Evolutionary conservation across 2,113 vertebrate genomes (phyloP), one percentile per base, ranked within the genome.

Genomic region (Tyrannus savana): DNA sequence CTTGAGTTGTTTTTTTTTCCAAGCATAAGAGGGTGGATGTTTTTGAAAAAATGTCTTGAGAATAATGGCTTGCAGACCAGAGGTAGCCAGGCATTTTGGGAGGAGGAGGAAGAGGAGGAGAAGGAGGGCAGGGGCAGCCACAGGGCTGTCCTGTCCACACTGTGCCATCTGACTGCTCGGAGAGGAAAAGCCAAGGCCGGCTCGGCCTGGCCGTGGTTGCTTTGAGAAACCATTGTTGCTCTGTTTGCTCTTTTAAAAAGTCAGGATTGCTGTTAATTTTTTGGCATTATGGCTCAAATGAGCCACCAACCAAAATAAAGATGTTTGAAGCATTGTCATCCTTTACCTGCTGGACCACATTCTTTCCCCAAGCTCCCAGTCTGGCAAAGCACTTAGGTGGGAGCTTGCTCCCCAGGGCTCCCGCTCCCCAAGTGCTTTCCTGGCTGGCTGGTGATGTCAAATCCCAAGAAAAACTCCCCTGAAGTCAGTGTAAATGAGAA

Each of bases 251-350:
- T 31, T 86, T 25, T 7, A 8, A 87, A 30, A 35, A 22, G 49
- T 85, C 75, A 55, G 66, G 28, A 71, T 37, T 1, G 3, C 63
- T 42, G 58, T 74, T 60, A 1, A 14, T 72, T 84, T 84, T 71
- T 49, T 0, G 1, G 41, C 46, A 7, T 83, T 73, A 25, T 0
- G 25, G 79, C 79, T 89, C 72, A 8, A 55, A 39, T 6, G 71
- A 90, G 68, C 87, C 90, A 35, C 3, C 1, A 96, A 95, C 92
- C 95, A 96, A 97, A 96, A 88, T 4, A 52, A 72, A 75, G 75
- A 39, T 19, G 31, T 85, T 93, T 39, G 17, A 63, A 90, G 72
- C 35, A 4, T 83, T 90, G 90, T 71, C 59, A 84, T 80, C 82
- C 85, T 69, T 86, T 16, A 14, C 85, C 75, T 80, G 76, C 76